Percentiles rank a stretch among this genome's conserved stretches.
Evolutionary conservation across 23 tunicate species (phyloP).

Genomic region (Clavelina lepadiformis): DNA sequence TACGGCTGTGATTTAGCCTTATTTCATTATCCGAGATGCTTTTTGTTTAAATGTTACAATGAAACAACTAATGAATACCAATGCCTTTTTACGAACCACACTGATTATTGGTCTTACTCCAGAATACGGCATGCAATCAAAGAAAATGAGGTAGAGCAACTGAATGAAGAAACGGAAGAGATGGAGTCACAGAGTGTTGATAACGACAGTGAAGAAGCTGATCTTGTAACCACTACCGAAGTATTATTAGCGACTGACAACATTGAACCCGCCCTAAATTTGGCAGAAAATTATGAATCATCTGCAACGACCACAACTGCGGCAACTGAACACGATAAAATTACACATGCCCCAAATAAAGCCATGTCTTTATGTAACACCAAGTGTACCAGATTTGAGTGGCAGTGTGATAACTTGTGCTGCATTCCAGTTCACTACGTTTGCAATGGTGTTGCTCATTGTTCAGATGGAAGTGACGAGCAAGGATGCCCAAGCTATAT

Average conservation of each 20-base stretch:
- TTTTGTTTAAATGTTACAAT: conserved; percentile 44
- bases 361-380: background rate
- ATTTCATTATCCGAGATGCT: conserved; percentile 50
- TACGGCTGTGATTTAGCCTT: conserved; percentile 45
- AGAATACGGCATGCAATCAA: conserved; percentile 1
- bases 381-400: conserved; percentile 33
- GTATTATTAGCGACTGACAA: conserved; percentile 1
- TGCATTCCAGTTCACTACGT: conserved; percentile 44
- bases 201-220: background rate
- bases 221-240: background rate
- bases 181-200: background rate
- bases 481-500: conserved; percentile 46
- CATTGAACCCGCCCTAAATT: background rate
- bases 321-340: background rate
- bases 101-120: conserved; percentile 28
- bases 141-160: background rate
- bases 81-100: conserved; percentile 35
- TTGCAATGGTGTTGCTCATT: conserved; percentile 40
- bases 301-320: conserved; percentile 27
- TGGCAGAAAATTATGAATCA: background rate
- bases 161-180: conserved; percentile 6
- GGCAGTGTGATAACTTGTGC: conserved; percentile 63
- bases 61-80: conserved; percentile 10
- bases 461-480: conserved; percentile 79
- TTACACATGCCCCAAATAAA: background rate